Evolutionary conservation across 1,140 invertebrate genomes (phyloP).

Genomic region (Trichonephila clavata): DNA sequence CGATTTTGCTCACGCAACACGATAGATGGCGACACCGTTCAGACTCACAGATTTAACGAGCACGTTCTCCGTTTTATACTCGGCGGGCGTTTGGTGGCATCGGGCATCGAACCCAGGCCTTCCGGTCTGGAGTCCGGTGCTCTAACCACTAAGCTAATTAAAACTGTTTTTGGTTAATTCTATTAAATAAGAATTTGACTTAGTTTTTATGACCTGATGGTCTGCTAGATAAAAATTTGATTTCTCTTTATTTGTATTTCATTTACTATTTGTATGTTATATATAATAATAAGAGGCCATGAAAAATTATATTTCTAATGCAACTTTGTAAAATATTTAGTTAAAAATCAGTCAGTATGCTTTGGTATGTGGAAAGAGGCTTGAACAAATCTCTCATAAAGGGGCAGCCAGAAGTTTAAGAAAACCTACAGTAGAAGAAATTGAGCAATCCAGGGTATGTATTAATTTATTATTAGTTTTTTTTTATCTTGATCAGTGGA

Average conservation of each 20-base stretch:
- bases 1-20: too few species aligned
- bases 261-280: background rate
- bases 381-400: constrained; percentile 92
- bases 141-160: too few species aligned
- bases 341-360: constrained; percentile 90
- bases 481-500: background rate
- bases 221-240: background rate
- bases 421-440: constrained; percentile 95
- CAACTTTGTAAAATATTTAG: constrained; percentile 71
- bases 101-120: too few species aligned
- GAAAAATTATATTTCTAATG: background rate
- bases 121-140: too few species aligned
- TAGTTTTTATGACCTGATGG: too few species aligned
- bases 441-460: constrained; percentile 93
- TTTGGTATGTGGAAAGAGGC: constrained; percentile 91
- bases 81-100: too few species aligned
- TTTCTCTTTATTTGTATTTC: background rate
- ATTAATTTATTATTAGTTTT: background rate
- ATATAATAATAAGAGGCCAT: background rate
- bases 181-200: too few species aligned
- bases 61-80: too few species aligned
- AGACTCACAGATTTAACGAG: too few species aligned
- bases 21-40: too few species aligned
- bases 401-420: constrained; percentile 90
- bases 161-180: too few species aligned